Evolutionary conservation across 2,113 vertebrate species (phyloP), one percentile per base, ranked within the genome.

Genomic region (Platysternon megacephalum): DNA sequence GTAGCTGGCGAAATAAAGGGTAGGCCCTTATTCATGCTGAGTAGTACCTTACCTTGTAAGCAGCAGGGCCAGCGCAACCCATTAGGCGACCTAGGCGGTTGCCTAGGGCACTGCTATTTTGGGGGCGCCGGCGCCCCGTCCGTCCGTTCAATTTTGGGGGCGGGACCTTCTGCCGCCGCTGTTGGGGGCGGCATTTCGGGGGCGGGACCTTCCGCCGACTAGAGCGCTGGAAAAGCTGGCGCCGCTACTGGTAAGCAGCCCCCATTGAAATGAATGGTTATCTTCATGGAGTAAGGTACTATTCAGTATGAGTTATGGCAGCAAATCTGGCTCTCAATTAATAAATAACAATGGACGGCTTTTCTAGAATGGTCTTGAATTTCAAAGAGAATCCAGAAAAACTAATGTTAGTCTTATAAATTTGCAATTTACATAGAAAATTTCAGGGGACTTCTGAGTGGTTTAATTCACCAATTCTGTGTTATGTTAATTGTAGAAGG

Each of bases 391-490:
- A 95, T 86, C 72, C 6, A 96, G 49, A 95, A 12, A 49, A 17
- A 35, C 84, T 76, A 94, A 53, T 26, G 2, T 24, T 81, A 86
- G 14, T 86, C 28, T 44, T 95, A 48, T 95, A 81, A 91, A 94
- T 95, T 96, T 87, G 89, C 88, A 93, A 94, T 93, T 24, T 90
- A 96, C 92, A 28, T 89, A 85, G 68, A 93, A 39, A 39, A n/a
- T 90, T 10, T 84, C 76, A 87, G 91, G 79, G 74, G 35, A 89
- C 55, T 95, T 91, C 87, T 79, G 56, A 95, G 24, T 90, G 84
- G 96, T 91, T 65, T 90, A 11, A 83, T 95, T 53, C 52, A 89
- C 35, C 29, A 85, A 28, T 56, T 95, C 79, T 82, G 55, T 84
- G 10, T 83, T 84, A 89, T 58, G 65, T 29, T 91, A 55, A n/a